Conservation (phyloP, 2,113 vertebrate species). For the Notarius lentiginosus region DNA sequence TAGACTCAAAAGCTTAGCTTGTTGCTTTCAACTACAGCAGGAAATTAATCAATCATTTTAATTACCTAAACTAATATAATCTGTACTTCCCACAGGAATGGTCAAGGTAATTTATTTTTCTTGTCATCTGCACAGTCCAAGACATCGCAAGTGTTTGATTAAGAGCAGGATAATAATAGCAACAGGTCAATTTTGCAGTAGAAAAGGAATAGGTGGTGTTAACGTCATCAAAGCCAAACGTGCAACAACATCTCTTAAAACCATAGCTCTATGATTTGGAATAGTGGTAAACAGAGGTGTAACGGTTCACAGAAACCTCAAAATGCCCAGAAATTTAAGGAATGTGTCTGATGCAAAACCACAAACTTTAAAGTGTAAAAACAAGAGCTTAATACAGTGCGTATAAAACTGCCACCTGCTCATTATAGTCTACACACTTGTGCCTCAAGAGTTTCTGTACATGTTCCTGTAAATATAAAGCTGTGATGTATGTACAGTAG, state of each 20-base stretch:
- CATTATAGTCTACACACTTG: neutral
- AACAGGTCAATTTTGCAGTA: neutral
- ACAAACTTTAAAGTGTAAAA: neutral
- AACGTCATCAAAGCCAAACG: neutral
- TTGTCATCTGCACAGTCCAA: neutral
- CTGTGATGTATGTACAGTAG: neutral
- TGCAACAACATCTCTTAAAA: neutral
- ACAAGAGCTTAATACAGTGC: neutral
- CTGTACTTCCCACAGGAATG: neutral
- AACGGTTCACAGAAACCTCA: neutral
- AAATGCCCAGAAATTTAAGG: neutral
- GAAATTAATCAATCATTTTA: constrained; percentile 49
- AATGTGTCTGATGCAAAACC: neutral
- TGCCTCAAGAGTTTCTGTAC: neutral
- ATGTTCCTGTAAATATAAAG: constrained; percentile 2
- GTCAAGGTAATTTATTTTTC: neutral
- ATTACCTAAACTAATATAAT: constrained; percentile 14
- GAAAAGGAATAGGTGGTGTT: neutral
- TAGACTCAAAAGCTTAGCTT: constrained; percentile 55
- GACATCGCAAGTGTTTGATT: neutral
- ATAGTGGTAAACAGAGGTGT: neutral
- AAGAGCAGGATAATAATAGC: neutral
- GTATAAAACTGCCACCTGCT: neutral
- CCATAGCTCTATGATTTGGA: neutral
- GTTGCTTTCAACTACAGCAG: constrained; percentile 51